Percentiles rank a stretch among this genome's conserved stretches.
Conservation (phyloP, 2,113 vertebrate species). For the Hemiprocne comata region DNA sequence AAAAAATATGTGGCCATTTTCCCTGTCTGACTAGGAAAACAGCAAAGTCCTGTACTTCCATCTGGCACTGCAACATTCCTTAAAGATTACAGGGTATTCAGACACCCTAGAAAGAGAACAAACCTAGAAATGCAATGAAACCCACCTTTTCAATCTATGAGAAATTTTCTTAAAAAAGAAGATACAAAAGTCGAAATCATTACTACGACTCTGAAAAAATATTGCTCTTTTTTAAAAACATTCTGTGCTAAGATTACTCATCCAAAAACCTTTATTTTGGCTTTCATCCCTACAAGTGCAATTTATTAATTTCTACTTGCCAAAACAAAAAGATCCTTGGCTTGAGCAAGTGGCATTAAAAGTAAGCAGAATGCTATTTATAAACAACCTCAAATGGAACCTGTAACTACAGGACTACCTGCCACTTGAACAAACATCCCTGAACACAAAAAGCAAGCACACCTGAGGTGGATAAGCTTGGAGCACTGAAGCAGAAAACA, state of each 20-base stretch:
- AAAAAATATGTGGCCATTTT: neutral
- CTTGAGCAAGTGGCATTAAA: neutral
- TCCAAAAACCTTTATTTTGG: neutral
- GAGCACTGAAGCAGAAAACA: slow-evolving; percentile 46
- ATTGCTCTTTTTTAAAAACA: neutral
- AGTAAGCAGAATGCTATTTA: slow-evolving; percentile 29
- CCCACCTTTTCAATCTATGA: neutral
- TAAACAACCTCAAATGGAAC: slow-evolving; percentile 26
- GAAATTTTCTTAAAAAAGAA: neutral
- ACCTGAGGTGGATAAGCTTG: slow-evolving; percentile 32
- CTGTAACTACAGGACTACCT: neutral
- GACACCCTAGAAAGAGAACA: neutral
- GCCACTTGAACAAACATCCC: slow-evolving; percentile 27
- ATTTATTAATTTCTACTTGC: slow-evolving; percentile 25
- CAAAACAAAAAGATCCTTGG: slow-evolving; percentile 9
- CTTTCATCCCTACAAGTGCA: neutral
- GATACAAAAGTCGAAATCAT: neutral
- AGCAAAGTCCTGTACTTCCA: neutral
- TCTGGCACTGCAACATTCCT: neutral
- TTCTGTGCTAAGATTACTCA: neutral
- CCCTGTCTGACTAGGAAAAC: neutral
- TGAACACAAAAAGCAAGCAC: slow-evolving; percentile 9
- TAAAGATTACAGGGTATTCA: neutral
- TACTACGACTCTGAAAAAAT: neutral
- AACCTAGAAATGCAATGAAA: neutral